Base-by-base conservation (phyloP, 2,113 vertebrate genomes). In the Pampusana beccarii region DNA sequence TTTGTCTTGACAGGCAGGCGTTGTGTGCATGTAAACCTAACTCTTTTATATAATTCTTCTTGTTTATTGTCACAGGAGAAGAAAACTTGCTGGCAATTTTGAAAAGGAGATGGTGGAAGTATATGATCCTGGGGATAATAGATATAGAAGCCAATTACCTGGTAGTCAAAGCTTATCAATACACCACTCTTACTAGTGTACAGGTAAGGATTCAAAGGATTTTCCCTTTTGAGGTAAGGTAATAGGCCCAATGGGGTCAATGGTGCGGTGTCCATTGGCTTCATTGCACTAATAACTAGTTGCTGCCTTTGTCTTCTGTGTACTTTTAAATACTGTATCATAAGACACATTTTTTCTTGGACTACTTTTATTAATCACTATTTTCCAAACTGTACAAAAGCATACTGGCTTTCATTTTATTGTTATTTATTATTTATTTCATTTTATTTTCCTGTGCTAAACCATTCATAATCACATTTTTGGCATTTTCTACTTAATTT, bases 121-220 rank as follows among this genome's bases (percentile, higher is more conserved):
- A 99, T 92, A 99, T 99, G 99, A 98, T 99, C 96, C 98, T 99
- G 95, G 99, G 99, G 48, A 97, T 99, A 93, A 98, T 99, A 94
- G 99, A 99, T 97, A 98, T 99, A 88, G 99, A 99, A 98, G 99
- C 99, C 71, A 99, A 99, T 97, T 99, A 99, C 77, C 97, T 99
- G 97, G 98, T 99, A 71, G 99, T 99, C 51, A 99, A 99, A 97
- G 99, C 99, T 78, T 99, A 99, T 97, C 99, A 99, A 88, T 99
- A 99, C 95, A 99, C 99, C 1, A 99, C 99, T 26, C 98, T 99
- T 80, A 99, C 99, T 93, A 99, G 99, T 90, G 98, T 99, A 69
- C 99, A 99, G 99, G 99, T 99, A 97, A 94, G 98, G 62, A 34
- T 26, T 72, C 48, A 73, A 92, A 88, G 36, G 29, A 58, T 95